phyloP scores from a whole-genome alignment of 2,888 invertebrate species.

The Eumacrocentrus americanus region DNA sequence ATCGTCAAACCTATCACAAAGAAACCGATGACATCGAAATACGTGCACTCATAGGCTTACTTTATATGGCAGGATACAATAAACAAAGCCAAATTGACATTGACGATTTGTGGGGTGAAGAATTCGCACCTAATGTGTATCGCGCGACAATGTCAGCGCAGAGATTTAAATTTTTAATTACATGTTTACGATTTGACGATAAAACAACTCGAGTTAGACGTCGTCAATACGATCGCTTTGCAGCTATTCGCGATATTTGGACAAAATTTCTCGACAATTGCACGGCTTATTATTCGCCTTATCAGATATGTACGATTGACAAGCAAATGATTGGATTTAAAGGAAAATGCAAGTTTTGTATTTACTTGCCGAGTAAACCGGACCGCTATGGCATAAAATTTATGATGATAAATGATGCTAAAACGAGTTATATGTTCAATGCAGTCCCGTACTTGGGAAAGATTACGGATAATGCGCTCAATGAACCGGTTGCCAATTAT shows the following conservation, averaged over 20 bases:
- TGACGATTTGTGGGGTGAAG: constrained; percentile 26
- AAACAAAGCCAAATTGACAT: constrained; percentile 22
- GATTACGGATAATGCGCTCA: background rate
- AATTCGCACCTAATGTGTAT: constrained; percentile 25
- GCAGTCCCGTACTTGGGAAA: constrained; percentile 50
- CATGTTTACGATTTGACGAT: constrained; percentile 29
- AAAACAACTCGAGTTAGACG: constrained; percentile 26
- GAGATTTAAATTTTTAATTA: constrained; percentile 28
- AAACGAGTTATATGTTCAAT: constrained; percentile 49
- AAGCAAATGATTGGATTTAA: constrained; percentile 27
- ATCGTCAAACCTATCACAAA: background rate
- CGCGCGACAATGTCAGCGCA: constrained; percentile 24
- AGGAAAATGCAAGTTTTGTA: constrained; percentile 17
- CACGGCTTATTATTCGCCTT: constrained; percentile 25
- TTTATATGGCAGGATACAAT: constrained; percentile 26
- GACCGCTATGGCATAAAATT: constrained; percentile 53
- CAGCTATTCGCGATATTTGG: constrained; percentile 32
- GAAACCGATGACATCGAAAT: constrained; percentile 27
- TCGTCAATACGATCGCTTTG: constrained; percentile 20
- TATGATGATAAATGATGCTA: constrained; percentile 46
- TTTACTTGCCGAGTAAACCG: constrained; percentile 33
- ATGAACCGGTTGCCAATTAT: constrained; percentile 17
- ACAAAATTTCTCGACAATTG: constrained; percentile 29
- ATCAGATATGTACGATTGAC: constrained; percentile 26
- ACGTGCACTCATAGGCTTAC: constrained; percentile 29